A percentile compares a stretch with the other conserved stretches of the same genome.
Conservation (phyloP, 64 coral and sea anemone genomes). For the Trachythela sp. region DNA sequence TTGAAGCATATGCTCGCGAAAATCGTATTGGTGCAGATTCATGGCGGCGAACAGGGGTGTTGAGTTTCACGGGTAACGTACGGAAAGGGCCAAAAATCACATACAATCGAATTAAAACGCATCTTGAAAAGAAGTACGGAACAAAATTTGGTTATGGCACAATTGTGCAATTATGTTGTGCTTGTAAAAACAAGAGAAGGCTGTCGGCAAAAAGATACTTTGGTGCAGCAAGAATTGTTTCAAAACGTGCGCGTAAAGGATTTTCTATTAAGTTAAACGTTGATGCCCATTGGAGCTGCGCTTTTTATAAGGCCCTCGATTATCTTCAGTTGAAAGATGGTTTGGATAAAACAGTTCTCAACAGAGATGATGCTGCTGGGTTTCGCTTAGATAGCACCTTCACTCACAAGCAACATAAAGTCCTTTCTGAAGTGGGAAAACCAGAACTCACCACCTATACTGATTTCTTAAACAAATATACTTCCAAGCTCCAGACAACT, state of each 20-base stretch:
- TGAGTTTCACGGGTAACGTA: neutral
- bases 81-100: neutral
- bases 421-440: neutral
- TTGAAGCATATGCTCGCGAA: neutral
- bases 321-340: neutral
- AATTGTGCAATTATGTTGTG: slow-evolving; percentile 5
- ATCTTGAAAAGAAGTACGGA: neutral
- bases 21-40: slow-evolving; percentile 16
- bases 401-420: slow-evolving; percentile 7
- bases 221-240: slow-evolving; percentile 3
- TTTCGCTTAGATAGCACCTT: slow-evolving; percentile 10
- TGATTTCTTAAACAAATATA: slow-evolving; percentile 10
- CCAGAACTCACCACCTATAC: slow-evolving; percentile 5
- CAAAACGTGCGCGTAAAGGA: neutral
- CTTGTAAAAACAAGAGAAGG: slow-evolving; percentile 3
- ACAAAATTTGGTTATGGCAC: slow-evolving; percentile 12
- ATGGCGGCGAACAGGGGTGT: neutral
- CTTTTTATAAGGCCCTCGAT: neutral
- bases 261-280: slow-evolving; percentile 1
- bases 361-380: slow-evolving; percentile 6
- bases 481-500: neutral
- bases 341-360: slow-evolving; percentile 1
- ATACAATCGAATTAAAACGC: neutral
- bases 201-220: neutral
- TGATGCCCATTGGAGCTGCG: slow-evolving; percentile 9